Evolutionary conservation across 2,113 vertebrate species (phyloP), one percentile per base, ranked within the genome.

Genomic region (Pomatostomus ruficeps): DNA sequence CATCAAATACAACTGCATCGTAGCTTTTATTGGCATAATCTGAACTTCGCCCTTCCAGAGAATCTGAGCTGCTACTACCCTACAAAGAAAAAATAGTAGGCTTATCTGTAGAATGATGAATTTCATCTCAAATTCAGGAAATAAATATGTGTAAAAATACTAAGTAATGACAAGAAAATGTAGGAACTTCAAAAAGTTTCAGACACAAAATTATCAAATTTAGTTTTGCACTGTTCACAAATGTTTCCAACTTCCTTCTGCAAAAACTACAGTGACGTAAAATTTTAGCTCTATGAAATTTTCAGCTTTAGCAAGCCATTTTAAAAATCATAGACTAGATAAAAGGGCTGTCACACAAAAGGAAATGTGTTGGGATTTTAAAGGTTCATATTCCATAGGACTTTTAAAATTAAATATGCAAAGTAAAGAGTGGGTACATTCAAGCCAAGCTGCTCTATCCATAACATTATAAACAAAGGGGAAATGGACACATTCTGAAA

Each of bases 51-150:
- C 98, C 99, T 93, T 99, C 99, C 98, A 99, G 97, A 96, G 99
- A 99, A 93, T 99, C 99, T 45, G 99, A 99, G 97, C 99, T 99
- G 98, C 99, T 99, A 97, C 99, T 99, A 96, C 98, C 99, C 99
- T 99, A 95, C 11, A 86, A 85, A 93, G 66, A 77, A 80, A 67
- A 46, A 81, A 91, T 1, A 73, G 46, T 12, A 86, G 59, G 29
- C 29, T 94, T 67, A 88, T n/a, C 38, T 76, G 76, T 43, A 94
- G 57, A 95, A 72, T 40, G 17, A 51, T 33, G 14, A 52, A 67
- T 46, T 83, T 70, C 3, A 81, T 42, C 36, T 36, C 43, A 68
- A 75, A 67, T 71, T 71, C 48, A 71, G 51, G 51, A 85, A 92
- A 85, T 5, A 75, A 68, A 15, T 18, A 48, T 1, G 7, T 17